phyloP scores from a whole-genome alignment of 2,113 vertebrate species.

The Genyomyrus donnyi region DNA sequence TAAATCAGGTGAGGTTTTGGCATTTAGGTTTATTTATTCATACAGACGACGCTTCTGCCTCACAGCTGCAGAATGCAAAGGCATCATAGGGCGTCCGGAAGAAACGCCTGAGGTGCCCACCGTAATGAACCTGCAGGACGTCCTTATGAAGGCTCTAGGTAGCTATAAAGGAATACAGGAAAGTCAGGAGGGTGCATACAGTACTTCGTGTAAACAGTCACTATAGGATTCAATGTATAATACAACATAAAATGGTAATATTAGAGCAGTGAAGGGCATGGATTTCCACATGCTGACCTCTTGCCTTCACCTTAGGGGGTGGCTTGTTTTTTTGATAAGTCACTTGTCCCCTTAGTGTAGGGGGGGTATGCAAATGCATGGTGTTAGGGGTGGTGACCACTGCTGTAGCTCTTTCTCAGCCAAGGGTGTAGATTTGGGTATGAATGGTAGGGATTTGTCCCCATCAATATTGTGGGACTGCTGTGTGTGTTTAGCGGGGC shows the following conservation, averaged over 20 bases:
- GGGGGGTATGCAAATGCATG: background rate
- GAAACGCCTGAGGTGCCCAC: background rate
- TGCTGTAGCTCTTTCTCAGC: background rate
- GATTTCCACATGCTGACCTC: background rate
- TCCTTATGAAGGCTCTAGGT: background rate
- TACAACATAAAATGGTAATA: background rate
- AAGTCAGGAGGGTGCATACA: background rate
- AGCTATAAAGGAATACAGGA: background rate
- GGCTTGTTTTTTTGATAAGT: background rate
- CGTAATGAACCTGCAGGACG: background rate
- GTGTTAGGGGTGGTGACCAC: background rate
- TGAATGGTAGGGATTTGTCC: background rate
- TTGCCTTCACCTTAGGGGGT: background rate
- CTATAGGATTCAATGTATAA: background rate
- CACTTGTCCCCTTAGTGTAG: background rate
- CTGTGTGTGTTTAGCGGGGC: background rate
- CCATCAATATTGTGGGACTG: background rate
- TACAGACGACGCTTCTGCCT: background rate
- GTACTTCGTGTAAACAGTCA: background rate
- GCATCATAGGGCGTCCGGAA: background rate
- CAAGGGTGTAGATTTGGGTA: background rate
- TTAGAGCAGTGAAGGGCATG: background rate
- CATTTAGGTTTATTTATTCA: background rate
- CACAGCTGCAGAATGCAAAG: background rate
- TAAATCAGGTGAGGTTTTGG: background rate